Conservation (phyloP, 2,888 invertebrate species). For the Mayetiola destructor region DNA sequence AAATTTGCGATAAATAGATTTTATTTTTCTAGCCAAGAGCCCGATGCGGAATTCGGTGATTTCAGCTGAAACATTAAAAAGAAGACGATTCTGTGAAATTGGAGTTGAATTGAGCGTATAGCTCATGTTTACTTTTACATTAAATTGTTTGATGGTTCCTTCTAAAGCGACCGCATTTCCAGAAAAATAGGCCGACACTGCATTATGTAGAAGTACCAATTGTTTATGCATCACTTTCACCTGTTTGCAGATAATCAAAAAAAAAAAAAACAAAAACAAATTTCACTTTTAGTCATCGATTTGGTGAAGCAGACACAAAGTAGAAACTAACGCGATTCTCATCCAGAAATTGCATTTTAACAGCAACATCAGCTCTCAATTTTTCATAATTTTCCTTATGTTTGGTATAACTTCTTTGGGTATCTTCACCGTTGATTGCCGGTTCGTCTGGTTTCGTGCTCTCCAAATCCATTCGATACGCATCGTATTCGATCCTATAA, state of each 20-base stretch:
- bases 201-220: constrained; percentile 87
- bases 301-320: background rate
- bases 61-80: constrained; percentile 35
- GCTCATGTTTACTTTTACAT: constrained; percentile 52
- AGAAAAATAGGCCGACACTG: constrained; percentile 91
- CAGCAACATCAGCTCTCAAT: constrained; percentile 79
- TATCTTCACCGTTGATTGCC: constrained; percentile 45
- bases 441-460: constrained; percentile 45
- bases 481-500: constrained; percentile 87
- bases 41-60: constrained; percentile 58
- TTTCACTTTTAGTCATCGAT: background rate
- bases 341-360: constrained; percentile 91
- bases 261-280: constrained; percentile 24
- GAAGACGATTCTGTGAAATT: background rate
- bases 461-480: constrained; percentile 89
- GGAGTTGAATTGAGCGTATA: background rate
- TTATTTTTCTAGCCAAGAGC: constrained; percentile 59
- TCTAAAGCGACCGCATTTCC: constrained; percentile 89
- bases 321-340: constrained; percentile 71
- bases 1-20: no score
- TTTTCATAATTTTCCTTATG: constrained; percentile 87
- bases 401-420: constrained; percentile 65
- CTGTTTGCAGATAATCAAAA: no score
- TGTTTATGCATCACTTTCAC: constrained; percentile 99
- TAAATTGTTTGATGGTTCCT: constrained; percentile 88